A percentile compares a stretch with the other conserved stretches of the same genome.
Conservation (phyloP, 2,797 vertebrate species). For the Acipenser transmontanus region DNA sequence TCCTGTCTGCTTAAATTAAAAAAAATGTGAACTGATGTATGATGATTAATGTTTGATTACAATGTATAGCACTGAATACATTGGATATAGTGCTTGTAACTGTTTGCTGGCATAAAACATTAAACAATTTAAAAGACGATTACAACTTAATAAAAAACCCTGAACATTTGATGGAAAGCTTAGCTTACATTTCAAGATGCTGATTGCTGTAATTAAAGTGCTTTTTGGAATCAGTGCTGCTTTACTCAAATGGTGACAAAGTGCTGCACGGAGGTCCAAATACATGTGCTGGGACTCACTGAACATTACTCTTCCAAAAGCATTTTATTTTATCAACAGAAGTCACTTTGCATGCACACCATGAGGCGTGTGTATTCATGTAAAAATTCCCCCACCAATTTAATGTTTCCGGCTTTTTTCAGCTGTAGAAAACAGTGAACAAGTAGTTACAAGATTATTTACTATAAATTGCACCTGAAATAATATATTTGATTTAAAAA, state of each 20-base stretch:
- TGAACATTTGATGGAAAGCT: background rate
- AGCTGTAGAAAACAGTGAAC: background rate
- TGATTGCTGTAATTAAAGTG: slow-evolving; percentile 7
- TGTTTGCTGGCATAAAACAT: no score
- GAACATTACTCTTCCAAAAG: slow-evolving; percentile 39
- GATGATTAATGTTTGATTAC: no score
- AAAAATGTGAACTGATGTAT: no score
- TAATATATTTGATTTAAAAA: background rate
- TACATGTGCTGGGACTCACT: slow-evolving; percentile 31
- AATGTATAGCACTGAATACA: no score
- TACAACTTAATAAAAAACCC: background rate
- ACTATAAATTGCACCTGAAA: background rate
- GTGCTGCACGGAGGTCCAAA: slow-evolving; percentile 61
- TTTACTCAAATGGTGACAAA: slow-evolving; percentile 38
- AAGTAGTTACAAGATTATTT: background rate
- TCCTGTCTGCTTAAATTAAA: no score
- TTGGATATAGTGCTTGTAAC: no score
- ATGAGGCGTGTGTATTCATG: slow-evolving; percentile 45
- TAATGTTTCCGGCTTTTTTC: background rate
- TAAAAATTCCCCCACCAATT: slow-evolving; percentile 32
- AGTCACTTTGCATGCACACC: slow-evolving; percentile 11
- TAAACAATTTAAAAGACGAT: background rate
- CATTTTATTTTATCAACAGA: slow-evolving; percentile 57
- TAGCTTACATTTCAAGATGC: background rate
- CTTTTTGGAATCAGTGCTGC: slow-evolving; percentile 29